Evolutionary conservation across 1,140 invertebrate genomes (phyloP).

Genomic region (Saccostrea echinata): DNA sequence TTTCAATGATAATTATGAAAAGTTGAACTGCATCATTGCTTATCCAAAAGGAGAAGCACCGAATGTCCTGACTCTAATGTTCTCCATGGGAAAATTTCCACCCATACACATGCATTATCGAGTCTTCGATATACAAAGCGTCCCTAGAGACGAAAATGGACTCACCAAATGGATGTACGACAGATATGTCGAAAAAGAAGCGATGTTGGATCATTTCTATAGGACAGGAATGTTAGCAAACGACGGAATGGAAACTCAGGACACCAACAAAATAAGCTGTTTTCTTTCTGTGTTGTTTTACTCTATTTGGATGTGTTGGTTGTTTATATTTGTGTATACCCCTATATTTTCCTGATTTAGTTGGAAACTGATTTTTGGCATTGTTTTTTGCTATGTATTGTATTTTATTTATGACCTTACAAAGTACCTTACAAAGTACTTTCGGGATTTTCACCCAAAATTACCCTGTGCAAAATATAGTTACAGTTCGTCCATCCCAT

Average conservation of each 20-base stretch:
- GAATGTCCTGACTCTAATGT: constrained; percentile 67
- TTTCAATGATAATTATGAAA: constrained; percentile 57
- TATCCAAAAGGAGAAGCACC: constrained; percentile 88
- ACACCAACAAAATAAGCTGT: not conserved
- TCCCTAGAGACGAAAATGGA: constrained; percentile 75
- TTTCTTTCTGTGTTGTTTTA: not conserved
- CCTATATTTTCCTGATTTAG: not conserved
- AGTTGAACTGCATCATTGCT: constrained; percentile 91
- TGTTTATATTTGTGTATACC: not conserved
- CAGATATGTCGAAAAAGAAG: constrained; percentile 79
- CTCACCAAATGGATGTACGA: constrained; percentile 79
- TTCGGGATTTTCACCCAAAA: not conserved
- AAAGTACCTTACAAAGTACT: not conserved
- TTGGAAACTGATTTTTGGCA: not conserved
- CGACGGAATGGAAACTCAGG: not conserved
- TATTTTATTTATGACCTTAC: not conserved
- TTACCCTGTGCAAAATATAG: too few species aligned
- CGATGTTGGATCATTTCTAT: constrained; percentile 82
- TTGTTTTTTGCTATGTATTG: not conserved
- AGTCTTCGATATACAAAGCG: constrained; percentile 64
- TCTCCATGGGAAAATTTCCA: constrained; percentile 57
- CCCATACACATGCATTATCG: constrained; percentile 67
- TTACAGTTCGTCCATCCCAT: too few species aligned
- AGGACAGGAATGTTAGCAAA: constrained; percentile 83
- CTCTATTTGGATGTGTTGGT: not conserved